Base-by-base conservation (phyloP, 1,140 invertebrate species). In the Subanguina moxae region DNA sequence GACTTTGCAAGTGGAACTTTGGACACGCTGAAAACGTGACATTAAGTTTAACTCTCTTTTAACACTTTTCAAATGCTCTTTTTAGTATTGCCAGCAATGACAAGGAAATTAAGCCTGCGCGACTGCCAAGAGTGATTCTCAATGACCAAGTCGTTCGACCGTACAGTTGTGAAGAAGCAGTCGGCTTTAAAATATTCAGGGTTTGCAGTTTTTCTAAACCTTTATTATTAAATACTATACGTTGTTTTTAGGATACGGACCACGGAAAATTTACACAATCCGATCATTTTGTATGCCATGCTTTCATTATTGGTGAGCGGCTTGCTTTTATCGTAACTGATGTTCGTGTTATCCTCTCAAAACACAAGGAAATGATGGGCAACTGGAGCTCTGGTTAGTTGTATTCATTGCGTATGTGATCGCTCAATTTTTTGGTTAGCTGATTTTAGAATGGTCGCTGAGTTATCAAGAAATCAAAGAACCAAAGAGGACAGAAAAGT, bases 1-100 rank as follows among this genome's bases (percentile, higher is more conserved):
- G 95, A 98, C 85, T 97, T 98, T 86, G 93, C 94, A 5, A 93
- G 91, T 83, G 92, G 91, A 67, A 94, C 93, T 23, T 88, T 98
- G 57, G 92, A 92, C 76, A 90, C 90, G 11, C 59, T 25, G 17
- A 62, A 57, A 8, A 62, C 5, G 15, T 25, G 27, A 15, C n/a
- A 70, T 1, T 62, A 23, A n/a, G n/a, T 61, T 68, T 30, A 7
- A 28, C 11, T 17, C 27, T 25, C 11, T 69, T 27, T 57, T n/a
- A 11, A 45, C 43, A 45, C 27, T 45, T 42, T 73, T n/a, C 38
- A 21, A 61, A 46, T 68, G 46, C 66, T 74, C 23, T 65, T 43
- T 73, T 62, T 71, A 91, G 91, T 72, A 90, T 88, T 21, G 88
- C 91, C 0, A 90, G 92, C 71, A 79, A 89, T 25, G 86, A 84